Conservation (phyloP, 2,113 vertebrate genomes). For the Candoia aspera region DNA sequence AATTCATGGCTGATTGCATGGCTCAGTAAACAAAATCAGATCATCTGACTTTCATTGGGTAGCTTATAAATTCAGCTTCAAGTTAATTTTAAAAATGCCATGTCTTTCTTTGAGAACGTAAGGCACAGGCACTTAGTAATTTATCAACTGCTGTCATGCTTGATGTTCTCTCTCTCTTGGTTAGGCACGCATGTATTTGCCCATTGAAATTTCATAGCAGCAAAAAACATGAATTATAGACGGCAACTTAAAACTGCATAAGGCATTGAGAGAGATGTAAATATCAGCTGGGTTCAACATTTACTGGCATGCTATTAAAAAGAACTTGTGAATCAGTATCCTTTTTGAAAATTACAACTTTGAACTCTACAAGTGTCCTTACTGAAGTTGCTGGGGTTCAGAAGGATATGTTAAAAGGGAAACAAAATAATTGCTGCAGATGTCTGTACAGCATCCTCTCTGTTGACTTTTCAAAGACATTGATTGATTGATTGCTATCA, state of each 20-base stretch:
- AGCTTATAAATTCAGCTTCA: constrained; percentile 15
- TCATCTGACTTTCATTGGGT: background rate
- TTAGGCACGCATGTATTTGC: constrained; percentile 33
- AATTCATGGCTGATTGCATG: background rate
- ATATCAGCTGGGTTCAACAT: background rate
- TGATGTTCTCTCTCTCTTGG: constrained; percentile 10
- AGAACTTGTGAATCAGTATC: background rate
- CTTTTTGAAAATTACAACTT: background rate
- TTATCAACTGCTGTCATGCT: constrained; percentile 21
- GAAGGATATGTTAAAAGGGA: background rate
- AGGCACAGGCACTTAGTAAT: background rate
- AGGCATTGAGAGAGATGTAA: background rate
- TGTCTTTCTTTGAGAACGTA: background rate
- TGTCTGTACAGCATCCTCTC: background rate
- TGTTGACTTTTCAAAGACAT: background rate
- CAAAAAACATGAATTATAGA: background rate
- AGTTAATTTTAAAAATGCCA: background rate
- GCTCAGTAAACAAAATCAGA: background rate
- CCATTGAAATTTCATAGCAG: background rate
- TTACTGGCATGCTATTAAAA: background rate
- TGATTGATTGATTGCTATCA: background rate
- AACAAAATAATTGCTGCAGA: background rate
- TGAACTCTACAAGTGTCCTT: background rate
- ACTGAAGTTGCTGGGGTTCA: background rate
- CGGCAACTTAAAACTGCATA: background rate